A percentile compares a stretch with the other conserved stretches of the same genome.
Evolutionary conservation across 2,113 vertebrate genomes (phyloP).

Genomic region (Echinops telfairi): DNA sequence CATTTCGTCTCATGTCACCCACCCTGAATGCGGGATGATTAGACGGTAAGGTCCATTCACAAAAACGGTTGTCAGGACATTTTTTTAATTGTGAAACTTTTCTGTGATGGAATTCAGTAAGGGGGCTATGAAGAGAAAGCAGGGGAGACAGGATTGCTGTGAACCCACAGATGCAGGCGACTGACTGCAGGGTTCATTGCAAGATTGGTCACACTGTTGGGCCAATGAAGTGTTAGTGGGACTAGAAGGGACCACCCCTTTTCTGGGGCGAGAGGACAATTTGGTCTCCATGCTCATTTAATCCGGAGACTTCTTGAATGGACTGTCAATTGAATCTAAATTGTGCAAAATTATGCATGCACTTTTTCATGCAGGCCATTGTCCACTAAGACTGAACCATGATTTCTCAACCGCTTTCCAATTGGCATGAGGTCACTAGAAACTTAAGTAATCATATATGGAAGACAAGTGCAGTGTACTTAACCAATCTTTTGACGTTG

Average conservation of each 20-base stretch:
- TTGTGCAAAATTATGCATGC: conserved; percentile 92
- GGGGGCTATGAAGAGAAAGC: conserved; percentile 88
- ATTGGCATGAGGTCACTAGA: conserved; percentile 88
- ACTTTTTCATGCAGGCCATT: conserved; percentile 91
- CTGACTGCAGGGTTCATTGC: conserved; percentile 86
- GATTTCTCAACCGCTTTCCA: conserved; percentile 89
- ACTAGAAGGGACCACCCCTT: conserved; percentile 89
- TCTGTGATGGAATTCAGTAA: conserved; percentile 88
- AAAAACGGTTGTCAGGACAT: conserved; percentile 89
- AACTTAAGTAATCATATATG: conserved; percentile 86
- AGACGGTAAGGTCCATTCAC: conserved; percentile 88
- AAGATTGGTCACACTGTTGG: conserved; percentile 90
- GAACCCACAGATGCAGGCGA: conserved; percentile 89
- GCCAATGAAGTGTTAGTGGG: conserved; percentile 88
- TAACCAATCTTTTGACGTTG: conserved; percentile 68
- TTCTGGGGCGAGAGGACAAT: conserved; percentile 90
- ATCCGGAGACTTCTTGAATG: conserved; percentile 89
- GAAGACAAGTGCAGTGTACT: conserved; percentile 81
- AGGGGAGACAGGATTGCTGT: conserved; percentile 88
- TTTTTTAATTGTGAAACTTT: conserved; percentile 89
- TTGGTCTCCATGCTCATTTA: conserved; percentile 92
- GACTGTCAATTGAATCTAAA: conserved; percentile 89
- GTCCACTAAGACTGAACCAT: conserved; percentile 88
- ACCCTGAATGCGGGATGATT: conserved; percentile 87
- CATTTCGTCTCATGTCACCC: conserved; percentile 87